Conservation (phyloP, 1,140 invertebrate genomes). For the Meteorus sp. region DNA sequence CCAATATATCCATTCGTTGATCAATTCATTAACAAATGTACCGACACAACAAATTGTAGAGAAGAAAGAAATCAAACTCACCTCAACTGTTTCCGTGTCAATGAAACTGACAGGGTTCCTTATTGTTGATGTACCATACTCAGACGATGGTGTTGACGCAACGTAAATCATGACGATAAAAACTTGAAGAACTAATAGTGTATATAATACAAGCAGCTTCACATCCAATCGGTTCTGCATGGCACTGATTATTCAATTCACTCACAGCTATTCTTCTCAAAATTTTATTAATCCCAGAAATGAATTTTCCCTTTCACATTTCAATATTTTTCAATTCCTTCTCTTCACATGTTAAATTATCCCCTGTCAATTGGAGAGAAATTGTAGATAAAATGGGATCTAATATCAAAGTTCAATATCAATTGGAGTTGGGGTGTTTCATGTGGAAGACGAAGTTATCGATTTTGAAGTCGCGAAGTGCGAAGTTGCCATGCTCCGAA, state of each 20-base stretch:
- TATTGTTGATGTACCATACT: slow-evolving; percentile 38
- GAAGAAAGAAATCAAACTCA: no score
- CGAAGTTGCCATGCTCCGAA: slow-evolving; percentile 24
- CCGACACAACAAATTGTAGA: no score
- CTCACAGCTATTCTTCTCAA: neutral
- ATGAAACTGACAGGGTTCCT: slow-evolving; percentile 49
- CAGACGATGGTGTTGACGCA: slow-evolving; percentile 48
- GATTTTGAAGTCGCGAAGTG: slow-evolving; percentile 21
- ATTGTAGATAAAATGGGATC: no score
- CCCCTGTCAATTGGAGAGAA: no score
- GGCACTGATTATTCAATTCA: slow-evolving; percentile 36
- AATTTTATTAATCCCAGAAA: neutral
- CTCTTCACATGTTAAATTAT: slow-evolving; percentile 1
- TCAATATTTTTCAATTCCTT: neutral
- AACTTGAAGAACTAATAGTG: slow-evolving; percentile 52
- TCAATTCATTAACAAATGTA: no score
- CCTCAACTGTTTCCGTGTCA: slow-evolving; percentile 43
- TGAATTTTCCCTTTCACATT: neutral
- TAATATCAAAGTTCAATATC: no score
- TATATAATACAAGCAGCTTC: slow-evolving; percentile 53
- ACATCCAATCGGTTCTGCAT: slow-evolving; percentile 55
- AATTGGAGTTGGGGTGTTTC: no score
- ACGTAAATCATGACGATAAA: slow-evolving; percentile 56
- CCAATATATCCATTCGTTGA: no score
- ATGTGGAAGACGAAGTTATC: slow-evolving; percentile 16